These are phyloP conservation scores for Molanna angustata DNA, from an alignment of 2,888 invertebrate genomes.

Conservation along the genomic window DNA sequence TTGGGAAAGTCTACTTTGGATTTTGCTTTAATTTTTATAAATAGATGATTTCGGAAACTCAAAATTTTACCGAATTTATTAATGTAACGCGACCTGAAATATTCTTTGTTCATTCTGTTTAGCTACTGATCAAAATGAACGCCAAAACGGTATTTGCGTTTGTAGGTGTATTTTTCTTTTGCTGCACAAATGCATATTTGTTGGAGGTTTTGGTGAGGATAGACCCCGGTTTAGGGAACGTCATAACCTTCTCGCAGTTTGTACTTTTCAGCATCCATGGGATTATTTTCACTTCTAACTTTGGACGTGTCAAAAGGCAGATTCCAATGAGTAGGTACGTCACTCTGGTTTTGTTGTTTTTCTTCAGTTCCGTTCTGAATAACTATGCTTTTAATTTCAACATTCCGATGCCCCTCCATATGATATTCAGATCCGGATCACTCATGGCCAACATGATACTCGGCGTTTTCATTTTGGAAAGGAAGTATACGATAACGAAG, in stretches of 20 bases:
- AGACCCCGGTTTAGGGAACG: constrained; percentile 72
- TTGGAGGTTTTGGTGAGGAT: constrained; percentile 54
- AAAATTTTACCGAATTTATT: too few species aligned
- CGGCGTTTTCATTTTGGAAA: constrained; percentile 67
- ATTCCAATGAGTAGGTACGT: constrained; percentile 61
- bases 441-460: constrained; percentile 76
- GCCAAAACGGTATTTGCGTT: constrained; percentile 42
- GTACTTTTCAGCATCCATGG: constrained; percentile 72
- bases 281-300: constrained; percentile 63
- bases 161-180: constrained; percentile 52
- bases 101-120: too few species aligned
- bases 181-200: constrained; percentile 60
- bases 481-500: constrained; percentile 63
- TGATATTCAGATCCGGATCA: constrained; percentile 83
- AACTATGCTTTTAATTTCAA: constrained; percentile 78
- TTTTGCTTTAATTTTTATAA: too few species aligned
- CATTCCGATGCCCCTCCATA: constrained; percentile 79
- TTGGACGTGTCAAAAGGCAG: constrained; percentile 59
- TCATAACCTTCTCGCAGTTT: constrained; percentile 75
- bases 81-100: too few species aligned
- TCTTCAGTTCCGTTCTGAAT: constrained; percentile 66
- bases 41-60: too few species aligned
- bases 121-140: constrained; percentile 23
- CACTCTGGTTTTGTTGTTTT: constrained; percentile 67
- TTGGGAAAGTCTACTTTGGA: too few species aligned